Base-by-base conservation (phyloP, 2,888 invertebrate genomes). In the Drosophila birchii region DNA sequence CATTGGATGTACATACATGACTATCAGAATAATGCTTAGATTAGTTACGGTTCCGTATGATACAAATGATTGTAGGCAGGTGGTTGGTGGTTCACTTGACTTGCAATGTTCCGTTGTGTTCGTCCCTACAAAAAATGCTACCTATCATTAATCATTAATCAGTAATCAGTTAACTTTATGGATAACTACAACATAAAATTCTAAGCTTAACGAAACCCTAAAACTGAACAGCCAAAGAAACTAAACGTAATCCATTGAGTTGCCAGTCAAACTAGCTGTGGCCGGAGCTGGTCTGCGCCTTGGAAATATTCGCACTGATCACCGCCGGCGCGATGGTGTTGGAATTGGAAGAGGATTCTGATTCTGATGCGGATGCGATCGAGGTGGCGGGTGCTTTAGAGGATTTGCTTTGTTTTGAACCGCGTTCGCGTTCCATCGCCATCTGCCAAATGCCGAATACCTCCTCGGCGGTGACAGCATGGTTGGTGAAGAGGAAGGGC, bases 391-490 rank as follows among this genome's bases (percentile, higher is more conserved):
- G 43, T 36, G 23, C 60, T 59, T 39, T 43, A 16, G n/a, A 36
- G 12, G 29, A 29, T 80, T 86, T 9, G 75, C 23, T 45, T 41
- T 74, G 11, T 61, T 47, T 29, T 29, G 9, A 47, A 16, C 47
- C 29, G 51, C 51, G 51, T 34, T 53, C 51, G 20, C 34, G 34
- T 11, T 36, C 59, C 58, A 76, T 26, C 18, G 69, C 57, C 66
- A 93, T 79, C 76, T 91, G 91, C 92, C 94, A 93, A 73, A 94
- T 88, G 58, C 91, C 91, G 76, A 91, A 90, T 76, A 93, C 93
- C 76, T 93, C 90, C 41, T 89, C 77, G 60, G 92, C 92, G 41
- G 86, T 79, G 43, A 94, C 91, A 87, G 93, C 92, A 62, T 94
- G 90, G 87, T 88, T 90, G 20, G 92, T 88, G 72, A 92, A 92